Percentiles rank a stretch among this genome's conserved stretches.
Conservation (phyloP, 2,888 invertebrate genomes). For the Eristalis pertinax region DNA sequence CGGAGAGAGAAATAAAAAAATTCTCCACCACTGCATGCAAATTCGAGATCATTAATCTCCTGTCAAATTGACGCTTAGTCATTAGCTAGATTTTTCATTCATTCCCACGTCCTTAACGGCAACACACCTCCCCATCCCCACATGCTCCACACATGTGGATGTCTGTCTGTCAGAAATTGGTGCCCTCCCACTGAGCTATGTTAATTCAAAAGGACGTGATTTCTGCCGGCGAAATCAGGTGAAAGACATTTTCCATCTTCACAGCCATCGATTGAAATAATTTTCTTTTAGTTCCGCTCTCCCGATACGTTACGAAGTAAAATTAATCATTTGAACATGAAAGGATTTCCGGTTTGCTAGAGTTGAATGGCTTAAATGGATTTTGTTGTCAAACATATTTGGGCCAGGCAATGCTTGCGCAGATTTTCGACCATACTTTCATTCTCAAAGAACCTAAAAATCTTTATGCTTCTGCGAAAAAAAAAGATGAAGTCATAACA, state of each 20-base stretch:
- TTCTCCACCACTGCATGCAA: constrained; percentile 32
- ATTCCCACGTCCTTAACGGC: constrained; percentile 21
- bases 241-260: not conserved
- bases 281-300: not conserved
- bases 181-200: constrained; percentile 3
- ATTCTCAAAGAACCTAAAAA: not conserved
- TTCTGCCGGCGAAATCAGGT: constrained; percentile 7
- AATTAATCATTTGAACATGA: constrained; percentile 51
- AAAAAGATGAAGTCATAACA: constrained; percentile 49
- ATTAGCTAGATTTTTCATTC: constrained; percentile 39
- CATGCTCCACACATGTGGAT: not conserved
- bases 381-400: constrained; percentile 35
- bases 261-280: constrained; percentile 5
- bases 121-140: not conserved
- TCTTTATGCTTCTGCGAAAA: constrained; percentile 5
- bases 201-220: constrained; percentile 30
- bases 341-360: constrained; percentile 52
- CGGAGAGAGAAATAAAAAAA: constrained; percentile 25
- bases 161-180: constrained; percentile 8
- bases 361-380: constrained; percentile 42
- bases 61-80: constrained; percentile 47
- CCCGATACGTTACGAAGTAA: not conserved
- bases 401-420: not conserved
- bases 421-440: not conserved
- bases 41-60: constrained; percentile 53